Evolutionary conservation across 2,888 invertebrate genomes (phyloP).

Genomic region (Hyles lineata): DNA sequence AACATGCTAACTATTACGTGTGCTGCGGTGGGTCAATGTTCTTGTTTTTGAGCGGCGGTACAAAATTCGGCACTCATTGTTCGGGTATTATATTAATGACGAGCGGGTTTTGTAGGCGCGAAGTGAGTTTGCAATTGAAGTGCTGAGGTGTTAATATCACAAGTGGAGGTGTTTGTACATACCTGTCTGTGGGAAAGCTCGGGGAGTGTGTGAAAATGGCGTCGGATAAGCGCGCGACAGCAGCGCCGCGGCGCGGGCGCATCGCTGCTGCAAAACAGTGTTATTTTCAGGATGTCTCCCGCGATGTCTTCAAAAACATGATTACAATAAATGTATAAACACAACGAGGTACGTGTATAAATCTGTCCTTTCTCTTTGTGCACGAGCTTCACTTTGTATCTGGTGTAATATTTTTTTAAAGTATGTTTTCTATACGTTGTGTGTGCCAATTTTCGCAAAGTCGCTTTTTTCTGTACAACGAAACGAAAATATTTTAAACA

Average conservation of each 20-base stretch:
- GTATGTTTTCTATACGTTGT: not conserved
- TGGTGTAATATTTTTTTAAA: not conserved
- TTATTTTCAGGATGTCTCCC: constrained; percentile 85
- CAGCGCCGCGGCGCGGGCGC: constrained; percentile 77
- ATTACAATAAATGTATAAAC: constrained; percentile 53
- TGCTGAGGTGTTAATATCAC: constrained; percentile 40
- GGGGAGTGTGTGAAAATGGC: constrained; percentile 81
- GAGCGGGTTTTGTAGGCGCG: constrained; percentile 6
- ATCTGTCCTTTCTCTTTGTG: constrained; percentile 18
- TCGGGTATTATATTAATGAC: constrained; percentile 35
- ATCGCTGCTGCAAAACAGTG: constrained; percentile 76
- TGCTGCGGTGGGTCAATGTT: constrained; percentile 74
- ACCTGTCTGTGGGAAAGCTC: constrained; percentile 82
- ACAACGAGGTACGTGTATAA: constrained; percentile 20
- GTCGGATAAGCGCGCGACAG: constrained; percentile 71
- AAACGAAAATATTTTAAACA: not conserved
- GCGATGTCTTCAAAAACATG: constrained; percentile 78
- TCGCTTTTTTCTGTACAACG: not conserved
- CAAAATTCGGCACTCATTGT: constrained; percentile 42
- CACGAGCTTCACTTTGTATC: constrained; percentile 17
- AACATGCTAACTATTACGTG: constrained; percentile 83
- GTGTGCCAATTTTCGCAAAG: not conserved
- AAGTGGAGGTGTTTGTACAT: constrained; percentile 58
- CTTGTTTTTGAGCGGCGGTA: constrained; percentile 64
- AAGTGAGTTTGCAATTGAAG: constrained; percentile 36